phyloP scores from a whole-genome alignment of 2,113 vertebrate genomes.

The Cranoglanis bouderius region DNA sequence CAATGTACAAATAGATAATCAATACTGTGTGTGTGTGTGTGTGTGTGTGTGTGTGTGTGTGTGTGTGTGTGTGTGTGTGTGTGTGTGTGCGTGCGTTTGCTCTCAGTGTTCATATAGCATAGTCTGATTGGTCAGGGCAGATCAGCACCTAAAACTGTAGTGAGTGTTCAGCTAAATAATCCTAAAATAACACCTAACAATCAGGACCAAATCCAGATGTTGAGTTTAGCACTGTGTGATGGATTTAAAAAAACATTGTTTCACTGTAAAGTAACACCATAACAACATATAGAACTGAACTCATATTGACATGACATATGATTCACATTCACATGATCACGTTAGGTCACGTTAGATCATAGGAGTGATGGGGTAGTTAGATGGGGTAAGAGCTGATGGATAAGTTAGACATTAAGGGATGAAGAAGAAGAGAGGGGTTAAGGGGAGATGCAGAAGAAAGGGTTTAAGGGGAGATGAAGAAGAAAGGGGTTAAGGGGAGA shows the following conservation, averaged over 20 bases:
- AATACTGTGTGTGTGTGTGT: background rate
- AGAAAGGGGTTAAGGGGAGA: background rate
- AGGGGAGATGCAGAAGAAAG: background rate
- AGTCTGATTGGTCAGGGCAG: background rate
- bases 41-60: background rate
- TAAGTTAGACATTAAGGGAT: no score
- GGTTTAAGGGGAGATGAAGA: background rate
- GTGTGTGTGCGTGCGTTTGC: slow-evolving; percentile 3
- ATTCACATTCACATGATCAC: background rate
- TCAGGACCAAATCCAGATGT: background rate
- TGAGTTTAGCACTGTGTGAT: background rate
- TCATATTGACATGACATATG: no score
- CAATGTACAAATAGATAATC: background rate
- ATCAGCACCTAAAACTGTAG: background rate
- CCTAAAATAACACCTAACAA: background rate
- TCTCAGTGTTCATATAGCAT: background rate
- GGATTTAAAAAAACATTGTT: background rate
- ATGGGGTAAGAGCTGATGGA: background rate
- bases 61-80: slow-evolving; percentile 12
- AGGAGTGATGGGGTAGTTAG: background rate
- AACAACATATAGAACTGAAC: background rate
- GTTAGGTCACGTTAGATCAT: background rate
- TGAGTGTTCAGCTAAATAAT: background rate
- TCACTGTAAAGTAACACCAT: background rate
- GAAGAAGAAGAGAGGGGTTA: background rate